Evolutionary conservation across 1,140 invertebrate genomes (phyloP).

Genomic region (Megalonaias nervosa): DNA sequence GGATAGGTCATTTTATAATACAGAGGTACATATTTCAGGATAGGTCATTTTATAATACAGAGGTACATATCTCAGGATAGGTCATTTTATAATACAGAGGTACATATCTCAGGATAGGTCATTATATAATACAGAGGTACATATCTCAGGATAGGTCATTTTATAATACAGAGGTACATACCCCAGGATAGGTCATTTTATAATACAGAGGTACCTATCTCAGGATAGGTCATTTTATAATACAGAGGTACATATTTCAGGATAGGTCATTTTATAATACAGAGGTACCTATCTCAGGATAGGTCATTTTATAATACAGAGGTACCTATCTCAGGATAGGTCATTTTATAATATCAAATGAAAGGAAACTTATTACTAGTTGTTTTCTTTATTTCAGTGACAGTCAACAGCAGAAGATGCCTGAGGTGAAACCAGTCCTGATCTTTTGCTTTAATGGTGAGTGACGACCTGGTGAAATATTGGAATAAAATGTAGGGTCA

Average conservation of each 20-base stretch:
- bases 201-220: too few relatives aligned
- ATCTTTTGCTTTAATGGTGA: constrained; percentile 86
- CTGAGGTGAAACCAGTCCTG: constrained; percentile 85
- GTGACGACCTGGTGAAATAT: constrained; percentile 8
- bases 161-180: too few relatives aligned
- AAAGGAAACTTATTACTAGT: not conserved
- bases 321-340: not conserved
- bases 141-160: not conserved
- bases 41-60: too few relatives aligned
- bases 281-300: not conserved
- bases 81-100: not conserved
- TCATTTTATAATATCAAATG: not conserved
- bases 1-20: too few relatives aligned
- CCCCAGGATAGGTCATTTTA: too few relatives aligned
- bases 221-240: too few relatives aligned
- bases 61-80: too few relatives aligned
- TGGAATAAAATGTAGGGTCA: too few relatives aligned
- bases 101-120: not conserved
- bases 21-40: too few relatives aligned
- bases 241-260: too few relatives aligned
- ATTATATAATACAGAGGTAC: not conserved
- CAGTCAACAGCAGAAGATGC: constrained; percentile 74
- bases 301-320: not conserved
- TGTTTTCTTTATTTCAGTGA: constrained; percentile 73
- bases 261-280: not conserved